Base-by-base conservation (phyloP, 2,797 vertebrate genomes). In the Lagodon rhomboides region DNA sequence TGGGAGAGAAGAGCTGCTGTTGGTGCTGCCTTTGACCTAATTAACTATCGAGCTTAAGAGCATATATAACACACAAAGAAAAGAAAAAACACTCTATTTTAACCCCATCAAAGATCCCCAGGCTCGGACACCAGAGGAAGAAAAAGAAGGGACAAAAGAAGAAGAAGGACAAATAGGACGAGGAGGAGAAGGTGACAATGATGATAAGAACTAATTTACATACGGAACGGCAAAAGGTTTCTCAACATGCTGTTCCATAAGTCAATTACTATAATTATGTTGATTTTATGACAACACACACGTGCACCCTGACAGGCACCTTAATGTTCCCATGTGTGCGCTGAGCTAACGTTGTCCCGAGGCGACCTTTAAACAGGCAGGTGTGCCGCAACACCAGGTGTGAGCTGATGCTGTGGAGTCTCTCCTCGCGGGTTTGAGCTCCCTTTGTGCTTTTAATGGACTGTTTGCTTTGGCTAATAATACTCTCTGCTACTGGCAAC, bases 361-460 rank as follows among this genome's bases (percentile, higher is more conserved):
- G 9, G n/a, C 49, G 11, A 78, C 9, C 23, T 22, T 2, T 12
- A 53, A 51, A 16, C 49, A 61, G 25, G 22, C 49, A 12, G 17
- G 23, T 58, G 10, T 59, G 38, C n/a, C 41, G 8, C 13, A 47
- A 58, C 47, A 63, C 12, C 7, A 44, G 22, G 63, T 51, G 22
- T 27, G 22, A 59, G 44, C 18, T 72, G 63, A 65, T 56, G 53
- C 22, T 41, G 64, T 47, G 12, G 17, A 60, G 68, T 55, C 68
- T 58, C 64, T 72, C 34, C 41, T 74, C 16, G 38, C 41, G 68
- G 65, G 77, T 71, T 61, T 46, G 47, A 23, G 13, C 69, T 87
- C 87, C 77, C 83, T 82, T 85, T 78, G 62, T 54, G 72, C 51
- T 51, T 41, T 73, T 86, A 84, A 87, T 79, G 75, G 72, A 80